Evolutionary conservation across 2,797 vertebrate genomes (phyloP).

Genomic region (Tarsius wallacei): DNA sequence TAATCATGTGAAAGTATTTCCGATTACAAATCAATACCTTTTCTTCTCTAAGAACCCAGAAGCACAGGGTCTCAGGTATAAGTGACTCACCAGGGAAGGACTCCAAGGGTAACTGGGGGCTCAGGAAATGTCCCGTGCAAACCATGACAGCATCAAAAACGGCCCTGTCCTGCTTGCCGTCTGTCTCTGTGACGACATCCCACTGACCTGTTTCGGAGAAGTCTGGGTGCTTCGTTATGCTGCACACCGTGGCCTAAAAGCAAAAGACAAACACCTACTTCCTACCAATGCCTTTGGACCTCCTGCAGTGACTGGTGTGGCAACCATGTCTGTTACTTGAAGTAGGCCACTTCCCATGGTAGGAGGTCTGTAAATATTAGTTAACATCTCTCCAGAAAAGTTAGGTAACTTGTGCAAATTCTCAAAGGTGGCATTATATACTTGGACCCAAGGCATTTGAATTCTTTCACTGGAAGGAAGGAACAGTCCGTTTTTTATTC

Average conservation of each 20-base stretch:
- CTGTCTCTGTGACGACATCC: conserved; percentile 93
- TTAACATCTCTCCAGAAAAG: conserved; percentile 13
- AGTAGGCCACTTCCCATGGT: background rate
- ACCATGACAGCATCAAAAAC: conserved; percentile 96
- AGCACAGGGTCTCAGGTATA: background rate
- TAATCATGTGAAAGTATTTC: background rate
- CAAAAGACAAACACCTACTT: conserved; percentile 65
- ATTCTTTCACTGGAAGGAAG: background rate
- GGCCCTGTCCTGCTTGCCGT: conserved; percentile 89
- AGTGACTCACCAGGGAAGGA: conserved; percentile 94
- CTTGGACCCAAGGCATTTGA: background rate
- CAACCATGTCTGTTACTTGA: background rate
- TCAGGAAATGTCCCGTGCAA: conserved; percentile 94
- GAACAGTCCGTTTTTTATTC: background rate
- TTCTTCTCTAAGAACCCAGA: background rate
- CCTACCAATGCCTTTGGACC: background rate
- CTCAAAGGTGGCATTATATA: background rate
- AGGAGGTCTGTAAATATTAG: background rate
- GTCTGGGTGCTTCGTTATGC: conserved; percentile 91
- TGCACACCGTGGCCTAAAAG: conserved; percentile 93
- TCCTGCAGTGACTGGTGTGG: background rate
- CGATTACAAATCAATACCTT: background rate
- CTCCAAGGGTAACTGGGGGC: conserved; percentile 93
- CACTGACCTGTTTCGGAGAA: conserved; percentile 95
- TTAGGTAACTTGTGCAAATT: background rate